Conservation (phyloP, 2,797 vertebrate genomes). For the Clarias platycephalus region DNA sequence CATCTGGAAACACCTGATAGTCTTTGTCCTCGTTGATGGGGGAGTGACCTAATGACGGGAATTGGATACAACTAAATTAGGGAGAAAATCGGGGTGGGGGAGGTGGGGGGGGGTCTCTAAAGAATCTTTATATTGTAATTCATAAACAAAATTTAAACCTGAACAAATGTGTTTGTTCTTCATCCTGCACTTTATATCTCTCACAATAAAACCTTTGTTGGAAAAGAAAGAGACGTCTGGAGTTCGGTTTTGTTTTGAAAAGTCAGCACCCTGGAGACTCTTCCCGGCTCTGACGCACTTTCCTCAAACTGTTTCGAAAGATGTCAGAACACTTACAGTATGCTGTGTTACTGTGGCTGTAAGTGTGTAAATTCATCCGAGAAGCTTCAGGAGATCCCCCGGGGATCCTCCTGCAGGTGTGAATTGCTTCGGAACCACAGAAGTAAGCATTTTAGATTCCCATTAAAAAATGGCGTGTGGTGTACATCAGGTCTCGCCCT, state of each 20-base stretch:
- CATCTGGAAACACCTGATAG: no score
- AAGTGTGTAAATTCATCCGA: neutral
- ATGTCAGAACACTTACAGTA: neutral
- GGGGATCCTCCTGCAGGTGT: neutral
- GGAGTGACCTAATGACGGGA: no score
- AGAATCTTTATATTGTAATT: neutral
- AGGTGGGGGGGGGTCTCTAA: no score
- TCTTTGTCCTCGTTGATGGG: no score
- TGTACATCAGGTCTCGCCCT: neutral
- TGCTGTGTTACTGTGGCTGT: neutral
- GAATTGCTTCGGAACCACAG: constrained; percentile 11
- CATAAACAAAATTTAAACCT: neutral
- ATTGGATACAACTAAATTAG: no score
- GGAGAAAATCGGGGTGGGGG: no score
- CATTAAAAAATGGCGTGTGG: neutral
- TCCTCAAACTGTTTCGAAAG: neutral
- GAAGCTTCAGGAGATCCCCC: neutral
- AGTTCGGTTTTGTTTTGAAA: neutral
- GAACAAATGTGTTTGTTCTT: neutral
- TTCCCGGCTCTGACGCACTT: no score
- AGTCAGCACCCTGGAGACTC: neutral
- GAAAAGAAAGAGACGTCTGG: neutral
- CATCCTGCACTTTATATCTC: neutral
- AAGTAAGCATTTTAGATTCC: neutral
- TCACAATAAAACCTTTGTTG: no score